Percentiles rank a stretch among this genome's conserved stretches.
Evolutionary conservation across 2,797 vertebrate genomes (phyloP).

Genomic region (Bucorvus abyssinicus): DNA sequence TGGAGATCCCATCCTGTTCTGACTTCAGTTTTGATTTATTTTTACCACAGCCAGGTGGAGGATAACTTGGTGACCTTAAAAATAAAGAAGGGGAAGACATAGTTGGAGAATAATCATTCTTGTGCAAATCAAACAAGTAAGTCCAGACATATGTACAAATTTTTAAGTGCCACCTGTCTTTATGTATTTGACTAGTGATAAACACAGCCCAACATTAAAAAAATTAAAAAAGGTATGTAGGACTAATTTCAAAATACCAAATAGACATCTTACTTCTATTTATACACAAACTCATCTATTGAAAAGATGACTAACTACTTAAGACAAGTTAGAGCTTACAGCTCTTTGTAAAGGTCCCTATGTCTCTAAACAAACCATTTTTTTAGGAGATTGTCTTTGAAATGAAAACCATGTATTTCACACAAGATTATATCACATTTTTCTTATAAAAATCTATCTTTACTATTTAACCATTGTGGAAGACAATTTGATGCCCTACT

Average conservation of each 20-base stretch:
- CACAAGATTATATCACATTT: neutral
- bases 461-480: neutral
- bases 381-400: neutral
- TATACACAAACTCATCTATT: rapidly evolving
- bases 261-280: neutral
- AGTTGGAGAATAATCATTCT: neutral
- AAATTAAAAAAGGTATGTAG: neutral
- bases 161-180: neutral
- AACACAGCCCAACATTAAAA: neutral
- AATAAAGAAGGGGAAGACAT: neutral
- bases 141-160: neutral
- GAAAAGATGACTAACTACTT: neutral
- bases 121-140: too few relatives aligned
- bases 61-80: conserved; percentile 89
- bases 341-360: neutral
- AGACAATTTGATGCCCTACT: neutral
- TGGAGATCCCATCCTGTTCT: conserved; percentile 86
- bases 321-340: neutral
- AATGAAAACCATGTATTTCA: neutral
- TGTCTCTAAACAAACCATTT: neutral
- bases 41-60: conserved; percentile 88
- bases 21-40: conserved; percentile 88
- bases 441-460: neutral
- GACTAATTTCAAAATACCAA: neutral
- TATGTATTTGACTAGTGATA: neutral